phyloP scores from a whole-genome alignment of 2,113 vertebrate genomes.

The Aegotheles bennettii region DNA sequence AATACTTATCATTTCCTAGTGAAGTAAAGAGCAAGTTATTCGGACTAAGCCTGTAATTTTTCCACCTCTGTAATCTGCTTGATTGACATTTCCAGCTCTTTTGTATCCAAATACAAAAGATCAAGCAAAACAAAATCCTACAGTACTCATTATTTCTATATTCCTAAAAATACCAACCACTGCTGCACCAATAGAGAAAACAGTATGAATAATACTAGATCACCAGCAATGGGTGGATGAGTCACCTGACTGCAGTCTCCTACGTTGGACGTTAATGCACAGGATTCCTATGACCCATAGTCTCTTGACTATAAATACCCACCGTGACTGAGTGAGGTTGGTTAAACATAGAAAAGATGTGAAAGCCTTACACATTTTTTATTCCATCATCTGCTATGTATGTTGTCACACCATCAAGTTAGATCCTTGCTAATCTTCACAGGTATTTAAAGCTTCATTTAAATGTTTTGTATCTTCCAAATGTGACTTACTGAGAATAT shows the following conservation, averaged over 20 bases:
- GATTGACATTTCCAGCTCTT: neutral
- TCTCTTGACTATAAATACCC: neutral
- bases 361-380: neutral
- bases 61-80: neutral
- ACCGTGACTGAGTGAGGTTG: neutral
- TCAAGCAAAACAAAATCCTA: neutral
- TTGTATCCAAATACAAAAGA: neutral
- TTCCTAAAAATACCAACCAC: neutral
- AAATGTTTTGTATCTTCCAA: constrained; percentile 7
- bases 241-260: neutral
- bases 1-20: neutral
- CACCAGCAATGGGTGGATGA: neutral
- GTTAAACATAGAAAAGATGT: constrained; percentile 16
- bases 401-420: constrained; percentile 18
- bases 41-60: neutral
- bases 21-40: neutral
- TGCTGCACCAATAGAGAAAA: neutral
- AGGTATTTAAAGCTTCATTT: constrained; percentile 28
- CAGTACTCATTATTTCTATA: neutral
- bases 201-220: neutral
- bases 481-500: constrained; percentile 24
- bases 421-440: constrained; percentile 6
- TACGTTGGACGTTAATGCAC: accelerated
- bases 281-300: neutral
- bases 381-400: constrained; percentile 30